phyloP scores from a whole-genome alignment of 2,797 vertebrate genomes.

The Babyrousa celebensis region DNA sequence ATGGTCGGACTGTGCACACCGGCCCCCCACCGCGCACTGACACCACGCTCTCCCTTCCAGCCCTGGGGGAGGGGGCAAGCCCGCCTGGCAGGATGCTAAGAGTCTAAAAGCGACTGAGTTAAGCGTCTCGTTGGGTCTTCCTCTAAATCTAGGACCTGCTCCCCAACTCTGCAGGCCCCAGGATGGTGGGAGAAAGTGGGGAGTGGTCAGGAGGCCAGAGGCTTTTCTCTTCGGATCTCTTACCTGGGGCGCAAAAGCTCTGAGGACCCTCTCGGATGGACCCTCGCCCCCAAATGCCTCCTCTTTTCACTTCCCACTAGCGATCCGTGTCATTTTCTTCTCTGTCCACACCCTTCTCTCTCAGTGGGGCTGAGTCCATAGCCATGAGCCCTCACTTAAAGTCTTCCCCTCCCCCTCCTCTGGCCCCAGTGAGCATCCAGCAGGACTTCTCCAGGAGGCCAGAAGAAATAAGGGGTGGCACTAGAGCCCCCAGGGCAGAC shows the following conservation, averaged over 20 bases:
- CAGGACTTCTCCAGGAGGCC: constrained; percentile 64
- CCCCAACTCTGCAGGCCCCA: constrained; percentile 43
- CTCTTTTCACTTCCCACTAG: background rate
- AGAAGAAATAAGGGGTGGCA: constrained; percentile 38
- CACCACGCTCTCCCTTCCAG: background rate
- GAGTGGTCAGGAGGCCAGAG: constrained; percentile 73
- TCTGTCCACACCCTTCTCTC: constrained; percentile 80
- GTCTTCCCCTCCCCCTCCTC: constrained; percentile 67
- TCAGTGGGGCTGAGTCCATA: constrained; percentile 64
- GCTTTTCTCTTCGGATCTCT: constrained; percentile 71
- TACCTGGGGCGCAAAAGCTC: constrained; percentile 54
- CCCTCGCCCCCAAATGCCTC: background rate
- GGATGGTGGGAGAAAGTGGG: constrained; percentile 46
- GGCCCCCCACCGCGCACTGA: background rate
- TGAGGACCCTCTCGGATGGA: constrained; percentile 13
- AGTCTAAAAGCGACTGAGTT: constrained; percentile 54
- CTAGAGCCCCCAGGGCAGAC: constrained; percentile 31
- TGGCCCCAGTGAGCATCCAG: background rate
- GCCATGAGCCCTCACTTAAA: constrained; percentile 64
- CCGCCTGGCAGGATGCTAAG: background rate
- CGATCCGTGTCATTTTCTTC: constrained; percentile 18
- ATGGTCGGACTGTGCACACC: constrained; percentile 46
- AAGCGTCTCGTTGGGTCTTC: constrained; percentile 16
- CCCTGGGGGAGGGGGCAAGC: constrained; percentile 7
- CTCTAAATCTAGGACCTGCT: constrained; percentile 58